Conservation (phyloP, 2,888 invertebrate genomes). For the Acanthococcus lagerstroemiae region DNA sequence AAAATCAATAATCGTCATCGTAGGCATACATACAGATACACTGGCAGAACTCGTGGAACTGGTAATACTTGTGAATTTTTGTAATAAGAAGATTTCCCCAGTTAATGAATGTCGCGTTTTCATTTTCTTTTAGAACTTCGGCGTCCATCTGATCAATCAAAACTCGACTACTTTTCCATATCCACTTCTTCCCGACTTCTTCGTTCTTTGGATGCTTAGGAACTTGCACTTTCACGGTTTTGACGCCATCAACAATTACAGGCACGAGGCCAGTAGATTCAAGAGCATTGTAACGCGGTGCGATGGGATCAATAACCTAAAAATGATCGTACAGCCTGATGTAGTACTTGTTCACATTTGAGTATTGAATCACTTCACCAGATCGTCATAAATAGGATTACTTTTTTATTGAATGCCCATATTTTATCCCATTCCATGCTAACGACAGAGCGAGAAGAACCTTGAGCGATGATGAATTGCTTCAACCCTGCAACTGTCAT, state of each 20-base stretch:
- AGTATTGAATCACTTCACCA: too few relatives aligned
- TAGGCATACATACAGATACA: too few relatives aligned
- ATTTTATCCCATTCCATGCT: slow-evolving; percentile 99
- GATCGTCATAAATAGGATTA: too few relatives aligned
- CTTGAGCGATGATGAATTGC: slow-evolving; percentile 96
- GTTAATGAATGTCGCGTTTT: slow-evolving; percentile 94
- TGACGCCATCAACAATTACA: slow-evolving; percentile 57
- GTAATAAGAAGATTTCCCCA: slow-evolving; percentile 91
- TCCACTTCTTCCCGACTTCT: slow-evolving; percentile 60
- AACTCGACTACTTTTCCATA: slow-evolving; percentile 64
- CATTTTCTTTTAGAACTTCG: slow-evolving; percentile 67
- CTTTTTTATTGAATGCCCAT: slow-evolving; percentile 98
- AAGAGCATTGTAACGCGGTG: slow-evolving; percentile 83
- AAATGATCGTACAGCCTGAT: not conserved
- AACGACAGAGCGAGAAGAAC: slow-evolving; percentile 91
- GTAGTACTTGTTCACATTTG: not conserved
- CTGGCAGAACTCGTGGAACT: not conserved
- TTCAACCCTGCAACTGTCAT: slow-evolving; percentile 95
- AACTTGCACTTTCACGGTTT: slow-evolving; percentile 53
- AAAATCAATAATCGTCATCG: too few relatives aligned
- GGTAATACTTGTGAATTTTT: slow-evolving; percentile 60
- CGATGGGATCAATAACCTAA: slow-evolving; percentile 79
- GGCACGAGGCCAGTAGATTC: slow-evolving; percentile 51
- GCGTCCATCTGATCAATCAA: slow-evolving; percentile 87
- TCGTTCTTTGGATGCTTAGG: slow-evolving; percentile 87